Percentiles rank a stretch among this genome's conserved stretches.
Evolutionary conservation across 2,888 invertebrate species (phyloP).

Genomic region (Chouioia cunea): DNA sequence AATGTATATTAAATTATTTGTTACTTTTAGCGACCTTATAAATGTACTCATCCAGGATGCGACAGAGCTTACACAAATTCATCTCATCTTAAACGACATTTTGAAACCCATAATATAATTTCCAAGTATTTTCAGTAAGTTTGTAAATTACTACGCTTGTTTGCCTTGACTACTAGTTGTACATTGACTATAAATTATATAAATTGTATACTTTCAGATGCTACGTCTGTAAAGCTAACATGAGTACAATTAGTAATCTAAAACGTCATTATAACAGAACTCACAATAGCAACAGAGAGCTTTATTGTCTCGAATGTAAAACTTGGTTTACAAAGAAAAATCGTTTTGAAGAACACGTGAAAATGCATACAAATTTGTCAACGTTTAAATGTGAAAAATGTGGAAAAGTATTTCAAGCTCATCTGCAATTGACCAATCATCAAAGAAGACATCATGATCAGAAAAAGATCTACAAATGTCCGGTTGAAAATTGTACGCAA

Average conservation of each 20-base stretch:
- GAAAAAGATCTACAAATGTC: conserved; percentile 62
- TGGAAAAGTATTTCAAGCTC: conserved; percentile 69
- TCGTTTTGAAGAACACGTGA: conserved; percentile 73
- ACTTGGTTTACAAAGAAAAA: conserved; percentile 72
- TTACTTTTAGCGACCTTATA: conserved; percentile 71
- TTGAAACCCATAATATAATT: conserved; percentile 70
- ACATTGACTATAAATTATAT: background rate
- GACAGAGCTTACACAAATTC: conserved; percentile 74
- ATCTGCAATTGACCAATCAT: conserved; percentile 71
- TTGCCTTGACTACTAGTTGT: background rate
- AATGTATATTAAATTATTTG: conserved; percentile 7
- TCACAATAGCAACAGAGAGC: conserved; percentile 66
- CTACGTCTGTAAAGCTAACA: conserved; percentile 69
- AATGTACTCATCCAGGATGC: conserved; percentile 73
- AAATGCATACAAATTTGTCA: conserved; percentile 69
- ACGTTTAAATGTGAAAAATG: conserved; percentile 72
- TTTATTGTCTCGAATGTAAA: conserved; percentile 70
- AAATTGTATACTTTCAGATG: conserved; percentile 54
- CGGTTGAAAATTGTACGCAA: conserved; percentile 69
- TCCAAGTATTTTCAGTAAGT: conserved; percentile 54
- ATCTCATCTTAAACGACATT: conserved; percentile 75
- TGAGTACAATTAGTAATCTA: conserved; percentile 72
- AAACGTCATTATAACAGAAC: conserved; percentile 72
- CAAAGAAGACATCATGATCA: conserved; percentile 64
- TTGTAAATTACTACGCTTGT: background rate